A percentile compares a stretch with the other conserved stretches of the same genome.
Evolutionary conservation across 2,888 invertebrate species (phyloP).

Genomic region (Entomobrya proxima): DNA sequence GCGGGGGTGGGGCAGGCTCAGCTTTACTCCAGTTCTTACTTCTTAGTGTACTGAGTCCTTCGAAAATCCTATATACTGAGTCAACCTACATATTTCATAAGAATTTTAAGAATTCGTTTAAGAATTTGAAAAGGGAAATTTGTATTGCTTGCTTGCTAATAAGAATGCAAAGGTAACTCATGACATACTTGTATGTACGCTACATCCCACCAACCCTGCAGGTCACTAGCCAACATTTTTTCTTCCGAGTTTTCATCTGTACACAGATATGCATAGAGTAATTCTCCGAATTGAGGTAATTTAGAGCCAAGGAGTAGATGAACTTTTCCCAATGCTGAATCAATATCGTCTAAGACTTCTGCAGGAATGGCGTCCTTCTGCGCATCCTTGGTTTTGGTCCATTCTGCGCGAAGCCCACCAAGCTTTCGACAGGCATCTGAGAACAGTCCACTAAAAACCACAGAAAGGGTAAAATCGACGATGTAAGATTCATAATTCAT

Average conservation of each 20-base stretch:
- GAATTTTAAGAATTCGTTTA: conserved; percentile 3
- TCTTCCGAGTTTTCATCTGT: conserved; percentile 61
- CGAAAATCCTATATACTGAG: conserved; percentile 56
- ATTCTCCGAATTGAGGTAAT: conserved; percentile 73
- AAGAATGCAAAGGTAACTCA: background rate
- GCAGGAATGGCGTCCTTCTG: conserved; percentile 64
- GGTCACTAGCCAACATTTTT: conserved; percentile 70
- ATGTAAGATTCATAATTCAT: background rate
- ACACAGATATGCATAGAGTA: conserved; percentile 71
- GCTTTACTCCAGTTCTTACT: conserved; percentile 58
- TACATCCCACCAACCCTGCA: conserved; percentile 75
- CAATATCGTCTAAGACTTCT: conserved; percentile 67
- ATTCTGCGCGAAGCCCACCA: conserved; percentile 25
- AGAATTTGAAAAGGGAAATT: too few relatives aligned
- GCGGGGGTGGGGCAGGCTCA: background rate
- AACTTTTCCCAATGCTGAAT: conserved; percentile 67
- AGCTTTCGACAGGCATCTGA: conserved; percentile 63
- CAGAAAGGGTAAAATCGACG: background rate
- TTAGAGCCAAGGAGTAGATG: conserved; percentile 72
- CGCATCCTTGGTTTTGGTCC: conserved; percentile 45
- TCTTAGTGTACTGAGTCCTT: conserved; percentile 33
- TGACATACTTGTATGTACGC: conserved; percentile 70
- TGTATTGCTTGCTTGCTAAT: too few relatives aligned
- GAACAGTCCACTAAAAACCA: conserved; percentile 63
- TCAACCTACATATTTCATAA: conserved; percentile 54